Evolutionary conservation across 2,797 vertebrate genomes (phyloP), one percentile per base, ranked within the genome.

Genomic region (Coendou prehensilis): DNA sequence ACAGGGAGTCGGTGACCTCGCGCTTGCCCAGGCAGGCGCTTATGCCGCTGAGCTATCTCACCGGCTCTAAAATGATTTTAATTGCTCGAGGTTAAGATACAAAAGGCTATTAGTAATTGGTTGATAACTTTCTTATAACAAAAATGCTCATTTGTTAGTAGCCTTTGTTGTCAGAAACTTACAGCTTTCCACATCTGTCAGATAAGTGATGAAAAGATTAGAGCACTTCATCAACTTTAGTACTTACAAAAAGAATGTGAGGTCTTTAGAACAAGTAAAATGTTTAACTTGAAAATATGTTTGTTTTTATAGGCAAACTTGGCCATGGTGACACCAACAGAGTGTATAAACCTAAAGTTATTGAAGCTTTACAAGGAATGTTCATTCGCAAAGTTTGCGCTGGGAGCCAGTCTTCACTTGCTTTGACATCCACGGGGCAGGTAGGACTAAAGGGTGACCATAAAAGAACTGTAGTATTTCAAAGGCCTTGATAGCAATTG

Each of bases 361-460:
- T 99, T 97, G 99, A 99, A 98, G 99, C 99, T 93, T 98, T 99
- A 81, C 99, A 99, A 89, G 99, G 99, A 97, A 99, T 99, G 99
- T 99, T 99, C 95, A 99, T 99, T 97, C 98, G 99, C 47, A 99
- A 99, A 98, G 99, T 99, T 71, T 99, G 99, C 97, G 99, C 99
- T 89, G 99, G 99, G 56, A 99, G 99, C 96, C 99, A 99, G 28
- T 99, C 99, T 96, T 99, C 99, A 0, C 98, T 99, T 96, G 98
- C 99, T 64, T 98, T 99, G 96, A 99, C 99, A 2, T 99, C 99
- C 93, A 99, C 99, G 13, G 99, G 99, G 30, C 99, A 99, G 98
- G 99, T 99, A 98, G 47, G 98, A 69, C 63, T 81, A 83, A 87
- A 0, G 33, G 45, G 82, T 82, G 79, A 89, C 23, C 23, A 23